These are phyloP conservation scores for Myxocyprinus asiaticus DNA, from an alignment of 2,113 vertebrate species.

Conservation along the genomic window DNA sequence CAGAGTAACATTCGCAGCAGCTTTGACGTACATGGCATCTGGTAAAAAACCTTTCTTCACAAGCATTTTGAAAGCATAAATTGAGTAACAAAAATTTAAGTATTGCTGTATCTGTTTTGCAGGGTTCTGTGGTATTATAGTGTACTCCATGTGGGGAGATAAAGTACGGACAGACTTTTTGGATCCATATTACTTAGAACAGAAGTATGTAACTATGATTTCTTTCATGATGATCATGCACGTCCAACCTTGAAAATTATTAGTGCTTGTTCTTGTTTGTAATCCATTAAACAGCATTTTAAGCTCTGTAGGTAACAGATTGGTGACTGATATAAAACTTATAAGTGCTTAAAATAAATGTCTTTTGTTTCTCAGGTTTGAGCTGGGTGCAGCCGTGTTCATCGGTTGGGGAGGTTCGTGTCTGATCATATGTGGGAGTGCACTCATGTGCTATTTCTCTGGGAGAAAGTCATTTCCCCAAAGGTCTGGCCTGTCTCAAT, in stretches of 20 bases:
- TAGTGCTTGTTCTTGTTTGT: no score
- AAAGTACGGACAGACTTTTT: slow-evolving; percentile 86
- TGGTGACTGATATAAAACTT: no score
- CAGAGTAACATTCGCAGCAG: slow-evolving; percentile 88
- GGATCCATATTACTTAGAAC: slow-evolving; percentile 81
- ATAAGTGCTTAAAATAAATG: neutral
- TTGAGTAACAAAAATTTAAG: no score
- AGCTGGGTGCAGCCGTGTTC: slow-evolving; percentile 91
- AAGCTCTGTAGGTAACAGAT: no score
- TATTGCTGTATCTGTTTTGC: neutral
- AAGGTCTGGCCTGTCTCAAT: slow-evolving; percentile 50
- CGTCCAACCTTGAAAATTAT: neutral
- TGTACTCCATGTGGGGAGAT: slow-evolving; percentile 90
- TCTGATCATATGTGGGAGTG: slow-evolving; percentile 84
- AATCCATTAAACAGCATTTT: no score
- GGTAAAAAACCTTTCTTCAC: slow-evolving; percentile 70
- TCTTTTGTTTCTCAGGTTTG: slow-evolving; percentile 76
- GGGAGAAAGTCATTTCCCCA: slow-evolving; percentile 66
- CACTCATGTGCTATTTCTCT: slow-evolving; percentile 81
- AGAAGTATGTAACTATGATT: slow-evolving; percentile 84
- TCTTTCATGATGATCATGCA: neutral
- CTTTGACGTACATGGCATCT: slow-evolving; percentile 84
- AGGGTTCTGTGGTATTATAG: slow-evolving; percentile 90
- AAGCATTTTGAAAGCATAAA: neutral
- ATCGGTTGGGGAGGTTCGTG: slow-evolving; percentile 92